Evolutionary conservation across 2,797 vertebrate species (phyloP).

Genomic region (Gymnothorax reevesii): DNA sequence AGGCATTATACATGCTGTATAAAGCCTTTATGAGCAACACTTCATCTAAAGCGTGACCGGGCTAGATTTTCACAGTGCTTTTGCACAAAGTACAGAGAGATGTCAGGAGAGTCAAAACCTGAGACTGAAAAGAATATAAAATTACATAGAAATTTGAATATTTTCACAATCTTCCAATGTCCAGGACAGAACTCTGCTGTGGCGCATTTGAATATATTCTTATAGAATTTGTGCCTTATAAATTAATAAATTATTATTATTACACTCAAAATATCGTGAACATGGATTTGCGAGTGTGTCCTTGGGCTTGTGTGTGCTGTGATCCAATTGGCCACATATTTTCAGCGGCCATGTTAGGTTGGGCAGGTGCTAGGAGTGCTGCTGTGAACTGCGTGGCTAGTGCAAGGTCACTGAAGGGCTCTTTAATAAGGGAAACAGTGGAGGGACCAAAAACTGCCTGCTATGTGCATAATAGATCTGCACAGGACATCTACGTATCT

Average conservation of each 20-base stretch:
- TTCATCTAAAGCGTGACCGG: not conserved
- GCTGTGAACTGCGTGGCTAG: not conserved
- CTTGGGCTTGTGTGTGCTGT: not conserved
- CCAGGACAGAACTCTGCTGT: not conserved
- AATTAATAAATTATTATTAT: too few relatives aligned
- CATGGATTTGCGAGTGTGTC: not conserved
- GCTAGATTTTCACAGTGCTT: not conserved
- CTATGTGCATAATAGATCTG: conserved; percentile 11
- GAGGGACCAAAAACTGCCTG: not conserved
- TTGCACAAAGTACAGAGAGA: not conserved
- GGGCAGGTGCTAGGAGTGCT: not conserved
- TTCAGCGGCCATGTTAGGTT: not conserved
- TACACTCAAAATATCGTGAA: not conserved
- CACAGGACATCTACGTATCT: not conserved
- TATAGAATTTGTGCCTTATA: too few relatives aligned
- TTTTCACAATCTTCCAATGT: not conserved
- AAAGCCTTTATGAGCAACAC: too few relatives aligned
- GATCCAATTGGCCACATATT: not conserved
- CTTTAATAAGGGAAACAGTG: not conserved
- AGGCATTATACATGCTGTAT: too few relatives aligned
- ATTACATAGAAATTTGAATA: not conserved
- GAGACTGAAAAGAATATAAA: not conserved
- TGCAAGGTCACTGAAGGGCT: not conserved
- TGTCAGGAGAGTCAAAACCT: not conserved
- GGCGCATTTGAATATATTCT: too few relatives aligned